Conservation (phyloP, 2,113 vertebrate species). For the Heterotis niloticus region DNA sequence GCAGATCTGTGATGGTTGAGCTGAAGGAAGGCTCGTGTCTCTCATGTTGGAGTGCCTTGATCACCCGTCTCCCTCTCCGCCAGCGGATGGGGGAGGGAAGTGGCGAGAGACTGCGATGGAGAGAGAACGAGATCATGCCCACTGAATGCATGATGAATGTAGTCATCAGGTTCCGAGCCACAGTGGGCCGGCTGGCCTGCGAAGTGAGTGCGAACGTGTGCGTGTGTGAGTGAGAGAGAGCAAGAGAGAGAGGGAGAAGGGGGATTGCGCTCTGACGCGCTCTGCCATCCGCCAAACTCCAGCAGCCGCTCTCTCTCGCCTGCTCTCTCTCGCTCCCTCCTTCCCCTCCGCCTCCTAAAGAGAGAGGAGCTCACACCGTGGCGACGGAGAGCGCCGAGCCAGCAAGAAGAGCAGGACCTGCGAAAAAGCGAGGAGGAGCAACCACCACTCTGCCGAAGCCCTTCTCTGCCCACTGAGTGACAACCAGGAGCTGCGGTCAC, state of each 20-base stretch:
- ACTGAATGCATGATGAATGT: constrained; percentile 68
- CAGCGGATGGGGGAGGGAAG: constrained; percentile 17
- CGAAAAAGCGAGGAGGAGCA: constrained; percentile 25
- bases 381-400: constrained; percentile 36
- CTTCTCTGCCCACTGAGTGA: constrained; percentile 39
- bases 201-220: constrained; percentile 38
- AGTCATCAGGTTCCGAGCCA: constrained; percentile 46
- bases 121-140: constrained; percentile 54
- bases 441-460: constrained; percentile 38
- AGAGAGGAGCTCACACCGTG: constrained; percentile 59
- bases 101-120: constrained; percentile 15
- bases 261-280: constrained; percentile 67
- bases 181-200: constrained; percentile 44
- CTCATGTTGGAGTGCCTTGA: neutral
- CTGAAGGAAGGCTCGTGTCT: neutral
- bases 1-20: neutral
- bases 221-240: constrained; percentile 53
- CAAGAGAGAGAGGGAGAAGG: constrained; percentile 47
- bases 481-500: too few species aligned
- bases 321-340: constrained; percentile 45
- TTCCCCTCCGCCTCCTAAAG: constrained; percentile 69
- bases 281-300: constrained; percentile 81
- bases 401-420: constrained; percentile 48
- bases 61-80: constrained; percentile 7
- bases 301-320: constrained; percentile 55